Conservation (phyloP, 1,140 invertebrate species). For the Anoplophora glabripennis region DNA sequence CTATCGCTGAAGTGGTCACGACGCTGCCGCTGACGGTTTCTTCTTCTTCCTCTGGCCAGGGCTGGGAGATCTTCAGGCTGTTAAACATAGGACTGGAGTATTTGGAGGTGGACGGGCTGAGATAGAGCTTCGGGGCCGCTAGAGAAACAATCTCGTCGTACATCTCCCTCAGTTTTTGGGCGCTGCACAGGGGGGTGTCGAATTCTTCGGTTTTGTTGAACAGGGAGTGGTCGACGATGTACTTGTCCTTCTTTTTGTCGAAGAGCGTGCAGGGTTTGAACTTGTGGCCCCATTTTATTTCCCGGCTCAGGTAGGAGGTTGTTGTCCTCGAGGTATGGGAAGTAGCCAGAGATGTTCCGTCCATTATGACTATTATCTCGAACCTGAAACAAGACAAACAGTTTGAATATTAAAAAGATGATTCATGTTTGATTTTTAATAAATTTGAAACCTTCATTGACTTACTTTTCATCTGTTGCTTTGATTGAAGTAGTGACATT, state of each 20-base stretch:
- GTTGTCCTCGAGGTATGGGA: constrained; percentile 70
- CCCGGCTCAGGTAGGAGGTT: constrained; percentile 77
- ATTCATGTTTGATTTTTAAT: too few species aligned
- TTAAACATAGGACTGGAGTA: constrained; percentile 14
- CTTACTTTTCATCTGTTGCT: too few species aligned
- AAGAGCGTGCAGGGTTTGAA: constrained; percentile 55
- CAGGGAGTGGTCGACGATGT: constrained; percentile 55
- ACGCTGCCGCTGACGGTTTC: neutral
- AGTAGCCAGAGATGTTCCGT: constrained; percentile 76
- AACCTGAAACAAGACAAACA: constrained; percentile 59
- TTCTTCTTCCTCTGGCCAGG: neutral
- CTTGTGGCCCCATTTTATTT: constrained; percentile 83
- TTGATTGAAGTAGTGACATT: too few species aligned
- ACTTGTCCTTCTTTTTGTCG: constrained; percentile 23
- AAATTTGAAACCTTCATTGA: too few species aligned
- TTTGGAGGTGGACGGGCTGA: constrained; percentile 2
- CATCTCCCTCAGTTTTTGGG: constrained; percentile 62
- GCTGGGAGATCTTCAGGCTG: constrained; percentile 3
- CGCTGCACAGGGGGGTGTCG: constrained; percentile 88
- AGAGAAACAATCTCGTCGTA: constrained; percentile 20
- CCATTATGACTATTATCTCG: constrained; percentile 82
- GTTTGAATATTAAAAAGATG: neutral
- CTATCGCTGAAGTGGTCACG: constrained; percentile 1
- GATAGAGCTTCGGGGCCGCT: neutral
- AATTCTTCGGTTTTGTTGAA: constrained; percentile 92